Evolutionary conservation across 37 sponge, comb jelly and placozoan genomes (phyloP).

Genomic region (Bolinopsis microptera): DNA sequence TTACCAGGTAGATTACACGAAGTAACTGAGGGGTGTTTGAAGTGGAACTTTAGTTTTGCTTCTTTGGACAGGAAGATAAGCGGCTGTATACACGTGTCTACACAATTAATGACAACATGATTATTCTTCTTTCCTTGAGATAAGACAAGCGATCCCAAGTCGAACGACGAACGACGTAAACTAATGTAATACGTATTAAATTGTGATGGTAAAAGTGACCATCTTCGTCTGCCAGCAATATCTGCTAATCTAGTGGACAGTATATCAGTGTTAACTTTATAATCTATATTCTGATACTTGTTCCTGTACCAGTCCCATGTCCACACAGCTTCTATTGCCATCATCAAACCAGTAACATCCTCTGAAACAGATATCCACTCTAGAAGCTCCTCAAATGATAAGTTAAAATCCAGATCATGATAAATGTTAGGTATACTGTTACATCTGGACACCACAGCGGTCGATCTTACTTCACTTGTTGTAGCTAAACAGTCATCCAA

Average conservation of each 20-base stretch:
- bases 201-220: too few relatives aligned
- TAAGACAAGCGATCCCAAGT: too few relatives aligned
- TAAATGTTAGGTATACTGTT: not conserved
- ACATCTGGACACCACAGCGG: not conserved
- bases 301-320: not conserved
- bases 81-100: too few relatives aligned
- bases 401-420: not conserved
- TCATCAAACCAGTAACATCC: not conserved
- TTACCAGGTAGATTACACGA: not conserved
- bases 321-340: not conserved
- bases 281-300: too few relatives aligned
- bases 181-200: too few relatives aligned
- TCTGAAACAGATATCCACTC: not conserved
- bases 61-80: too few relatives aligned
- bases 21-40: not conserved
- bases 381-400: not conserved
- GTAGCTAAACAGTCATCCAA: not conserved
- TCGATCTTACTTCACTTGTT: not conserved
- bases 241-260: too few relatives aligned
- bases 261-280: too few relatives aligned
- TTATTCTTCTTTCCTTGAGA: too few relatives aligned
- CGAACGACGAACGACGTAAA: too few relatives aligned
- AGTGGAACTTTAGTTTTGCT: not conserved
- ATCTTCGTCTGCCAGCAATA: too few relatives aligned
- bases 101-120: too few relatives aligned